A percentile compares a stretch with the other conserved stretches of the same genome.
Conservation (phyloP, 2,113 vertebrate genomes). For the Salvelinus namaycush region DNA sequence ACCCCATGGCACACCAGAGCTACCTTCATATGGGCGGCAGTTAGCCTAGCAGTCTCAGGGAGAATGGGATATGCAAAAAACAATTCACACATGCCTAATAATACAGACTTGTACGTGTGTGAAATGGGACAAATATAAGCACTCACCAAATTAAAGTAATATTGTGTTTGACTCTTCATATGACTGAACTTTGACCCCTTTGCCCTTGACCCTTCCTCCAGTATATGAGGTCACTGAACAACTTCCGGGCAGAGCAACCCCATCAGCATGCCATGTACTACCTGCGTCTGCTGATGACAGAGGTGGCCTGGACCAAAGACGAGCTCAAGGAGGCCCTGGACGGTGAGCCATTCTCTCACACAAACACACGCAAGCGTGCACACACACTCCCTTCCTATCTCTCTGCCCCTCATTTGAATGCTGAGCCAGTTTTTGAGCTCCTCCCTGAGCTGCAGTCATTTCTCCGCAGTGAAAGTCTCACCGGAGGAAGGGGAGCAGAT, state of each 20-base stretch:
- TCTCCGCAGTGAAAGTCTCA: not conserved
- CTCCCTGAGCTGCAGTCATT: constrained; percentile 8
- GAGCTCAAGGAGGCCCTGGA: constrained; percentile 94
- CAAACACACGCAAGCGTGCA: too few species aligned
- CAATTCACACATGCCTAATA: too few species aligned
- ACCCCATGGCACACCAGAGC: too few species aligned
- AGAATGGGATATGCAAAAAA: too few species aligned
- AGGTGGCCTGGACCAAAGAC: constrained; percentile 98
- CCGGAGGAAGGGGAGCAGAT: not conserved
- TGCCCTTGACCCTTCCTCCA: constrained; percentile 53
- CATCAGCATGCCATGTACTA: constrained; percentile 99
- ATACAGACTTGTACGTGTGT: too few species aligned
- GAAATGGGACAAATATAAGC: too few species aligned
- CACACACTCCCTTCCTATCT: not conserved
- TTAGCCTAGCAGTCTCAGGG: too few species aligned
- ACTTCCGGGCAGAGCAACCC: constrained; percentile 94
- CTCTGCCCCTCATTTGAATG: constrained; percentile 2
- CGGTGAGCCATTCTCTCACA: constrained; percentile 72
- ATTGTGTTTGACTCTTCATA: too few species aligned
- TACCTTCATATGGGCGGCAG: too few species aligned
- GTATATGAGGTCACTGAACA: constrained; percentile 98
- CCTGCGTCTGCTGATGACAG: constrained; percentile 94
- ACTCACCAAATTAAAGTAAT: too few species aligned
- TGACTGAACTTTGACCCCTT: not conserved
- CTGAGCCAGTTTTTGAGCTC: not conserved